Evolutionary conservation across 2,888 invertebrate species (phyloP).

Genomic region (Dione juno): DNA sequence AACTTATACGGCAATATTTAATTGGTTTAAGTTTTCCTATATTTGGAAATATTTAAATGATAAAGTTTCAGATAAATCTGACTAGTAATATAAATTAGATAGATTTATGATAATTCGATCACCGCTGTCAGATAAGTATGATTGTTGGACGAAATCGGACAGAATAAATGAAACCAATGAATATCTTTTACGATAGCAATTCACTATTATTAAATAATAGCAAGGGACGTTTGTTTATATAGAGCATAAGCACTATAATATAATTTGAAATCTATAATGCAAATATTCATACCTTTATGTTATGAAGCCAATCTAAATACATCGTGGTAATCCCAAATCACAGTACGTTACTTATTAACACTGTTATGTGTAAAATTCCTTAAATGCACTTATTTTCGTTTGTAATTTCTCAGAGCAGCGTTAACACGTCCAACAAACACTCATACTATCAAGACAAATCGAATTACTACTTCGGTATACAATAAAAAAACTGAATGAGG

Average conservation of each 20-base stretch:
- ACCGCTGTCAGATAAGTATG: constrained; percentile 35
- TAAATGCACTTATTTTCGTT: not conserved
- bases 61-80: constrained; percentile 35
- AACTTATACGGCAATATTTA: constrained; percentile 37
- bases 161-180: constrained; percentile 20
- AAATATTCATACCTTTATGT: not conserved
- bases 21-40: constrained; percentile 32
- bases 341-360: constrained; percentile 9
- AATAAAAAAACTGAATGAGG: constrained; percentile 50
- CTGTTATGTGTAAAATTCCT: not conserved
- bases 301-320: not conserved
- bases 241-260: not conserved
- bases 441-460: constrained; percentile 35
- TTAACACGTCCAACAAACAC: constrained; percentile 24
- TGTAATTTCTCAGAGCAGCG: constrained; percentile 17
- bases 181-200: constrained; percentile 30
- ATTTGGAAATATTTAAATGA: constrained; percentile 34
- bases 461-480: constrained; percentile 31
- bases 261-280: not conserved
- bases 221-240: not conserved
- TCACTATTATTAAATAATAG: constrained; percentile 27
- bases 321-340: not conserved
- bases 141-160: constrained; percentile 29
- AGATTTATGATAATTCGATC: constrained; percentile 36
- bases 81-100: constrained; percentile 39